These are phyloP conservation scores for Rhinogobio ventralis DNA, from an alignment of 2,797 vertebrate species.

Conservation along the genomic window DNA sequence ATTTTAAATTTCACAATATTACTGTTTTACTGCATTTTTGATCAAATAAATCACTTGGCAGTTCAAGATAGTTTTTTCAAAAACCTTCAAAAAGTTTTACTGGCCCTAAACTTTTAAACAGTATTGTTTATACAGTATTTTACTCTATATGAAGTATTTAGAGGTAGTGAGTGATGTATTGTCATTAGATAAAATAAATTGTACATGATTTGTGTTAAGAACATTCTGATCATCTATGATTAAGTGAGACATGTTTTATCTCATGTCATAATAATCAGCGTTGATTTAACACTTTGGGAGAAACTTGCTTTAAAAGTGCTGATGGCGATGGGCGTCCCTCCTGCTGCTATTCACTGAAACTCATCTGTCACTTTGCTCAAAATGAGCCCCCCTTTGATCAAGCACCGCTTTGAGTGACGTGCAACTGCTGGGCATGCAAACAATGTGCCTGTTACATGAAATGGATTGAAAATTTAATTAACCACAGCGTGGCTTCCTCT, in stretches of 20 bases:
- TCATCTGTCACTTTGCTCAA: conserved; percentile 64
- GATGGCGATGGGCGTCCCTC: conserved; percentile 39
- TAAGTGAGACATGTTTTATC: not conserved
- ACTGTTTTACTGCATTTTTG: too few relatives aligned
- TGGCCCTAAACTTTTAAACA: not conserved
- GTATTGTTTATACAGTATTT: not conserved
- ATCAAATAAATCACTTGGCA: too few relatives aligned
- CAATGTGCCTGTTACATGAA: conserved; percentile 60
- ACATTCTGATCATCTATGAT: not conserved
- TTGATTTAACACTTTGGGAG: not conserved
- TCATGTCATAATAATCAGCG: not conserved
- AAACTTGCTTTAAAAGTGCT: conserved; percentile 8
- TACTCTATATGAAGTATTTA: not conserved
- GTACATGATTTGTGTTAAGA: not conserved
- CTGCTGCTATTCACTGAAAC: conserved; percentile 59
- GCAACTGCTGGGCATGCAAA: conserved; percentile 53
- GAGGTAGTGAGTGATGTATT: not conserved
- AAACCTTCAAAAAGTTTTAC: not conserved
- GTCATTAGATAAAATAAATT: not conserved
- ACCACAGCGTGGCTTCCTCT: conserved; percentile 62
- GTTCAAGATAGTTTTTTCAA: not conserved
- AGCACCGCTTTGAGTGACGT: conserved; percentile 61
- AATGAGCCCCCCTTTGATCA: conserved; percentile 66
- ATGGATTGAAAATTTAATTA: conserved; percentile 72
- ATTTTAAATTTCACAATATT: too few relatives aligned